Evolutionary conservation across 1,140 invertebrate genomes (phyloP), one percentile per base, ranked within the genome.

Genomic region (Meteorus sp.): DNA sequence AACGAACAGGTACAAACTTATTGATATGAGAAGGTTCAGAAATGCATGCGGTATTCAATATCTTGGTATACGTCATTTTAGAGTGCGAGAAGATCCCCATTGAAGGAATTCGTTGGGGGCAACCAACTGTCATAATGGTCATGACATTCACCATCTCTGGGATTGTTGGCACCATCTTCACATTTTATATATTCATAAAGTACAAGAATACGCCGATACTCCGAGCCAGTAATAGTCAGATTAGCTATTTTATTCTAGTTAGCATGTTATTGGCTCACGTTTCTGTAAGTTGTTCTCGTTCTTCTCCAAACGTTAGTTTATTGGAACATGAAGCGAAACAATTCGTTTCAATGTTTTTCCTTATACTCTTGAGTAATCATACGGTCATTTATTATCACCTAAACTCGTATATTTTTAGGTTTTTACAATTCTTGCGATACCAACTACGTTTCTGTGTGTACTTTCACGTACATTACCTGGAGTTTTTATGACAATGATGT

Each of bases 401-500:
- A 50, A 59, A 20, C 27, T 8, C 31, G 3, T 48, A 15, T 43
- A 43, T 56, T 56, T 37, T 17, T 56, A 75, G 75, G 69, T 58
- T 82, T 89, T 94, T 71, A 83, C 88, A 3, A 83, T 94, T 20
- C 75, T 94, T 6, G 85, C 89, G 3, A 86, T 85, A 58, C 92
- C 93, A 1, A 83, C 84, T 1, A 75, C 78, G 39, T 67, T 84
- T 1, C 84, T 85, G 0, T 95, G 92, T 73, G 84, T 85, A 11
- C 63, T 91, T 6, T 84, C 85, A 20, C 80, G 89, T 35, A 81
- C 89, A 31, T 75, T 91, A 59, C 90, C 90, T 0, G 89, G 89
- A 2, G 81, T 94, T 35, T 88, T 88, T 35, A 93, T 94, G 68
- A 85, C 90, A 0, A 88, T 93, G 76, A 92, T 94, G 60, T 94